Percentiles rank a stretch among this genome's conserved stretches.
Conservation (phyloP, 1,140 invertebrate species). For the Hypothenemus hampei region DNA sequence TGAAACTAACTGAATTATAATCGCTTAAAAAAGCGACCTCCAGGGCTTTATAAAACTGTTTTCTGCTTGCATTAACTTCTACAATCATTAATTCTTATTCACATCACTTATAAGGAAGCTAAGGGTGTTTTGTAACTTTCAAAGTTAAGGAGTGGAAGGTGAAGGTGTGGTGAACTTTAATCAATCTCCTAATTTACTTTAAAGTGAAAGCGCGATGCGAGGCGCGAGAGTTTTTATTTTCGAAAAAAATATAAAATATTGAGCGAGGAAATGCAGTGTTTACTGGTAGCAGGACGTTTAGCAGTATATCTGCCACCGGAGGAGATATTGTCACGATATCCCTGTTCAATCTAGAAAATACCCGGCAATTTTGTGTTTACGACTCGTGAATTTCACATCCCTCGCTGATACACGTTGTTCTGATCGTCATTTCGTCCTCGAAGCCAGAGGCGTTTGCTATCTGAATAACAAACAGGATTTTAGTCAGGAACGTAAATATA, state of each 20-base stretch:
- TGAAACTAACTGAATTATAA: conserved; percentile 15
- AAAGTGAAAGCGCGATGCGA: no score
- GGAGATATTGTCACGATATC: conserved; percentile 20
- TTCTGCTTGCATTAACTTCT: conserved; percentile 11
- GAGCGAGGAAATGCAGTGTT: conserved; percentile 1
- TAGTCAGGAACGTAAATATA: conserved; percentile 5
- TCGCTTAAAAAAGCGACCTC: conserved; percentile 7
- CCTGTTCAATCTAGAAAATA: conserved; percentile 20
- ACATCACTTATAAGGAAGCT: conserved; percentile 9
- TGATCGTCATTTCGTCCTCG: conserved; percentile 2
- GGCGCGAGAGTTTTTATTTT: no score
- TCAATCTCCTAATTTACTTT: no score
- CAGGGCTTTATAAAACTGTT: conserved; percentile 6
- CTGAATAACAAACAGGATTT: conserved; percentile 8
- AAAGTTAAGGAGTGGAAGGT: no score
- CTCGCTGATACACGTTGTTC: conserved; percentile 14
- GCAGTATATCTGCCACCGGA: conserved; percentile 17
- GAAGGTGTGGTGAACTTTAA: no score
- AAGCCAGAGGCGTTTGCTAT: conserved; percentile 13
- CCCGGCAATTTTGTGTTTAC: conserved; percentile 23
- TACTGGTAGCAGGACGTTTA: conserved; percentile 7
- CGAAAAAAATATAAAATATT: no score
- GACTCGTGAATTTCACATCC: conserved; percentile 18
- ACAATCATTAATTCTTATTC: conserved; percentile 15
- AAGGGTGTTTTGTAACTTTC: no score